Percentiles rank a stretch among this genome's conserved stretches.
These are phyloP conservation scores for Benitochromis conjunctus DNA, from an alignment of 2,113 vertebrate genomes.

Conservation along the genomic window DNA sequence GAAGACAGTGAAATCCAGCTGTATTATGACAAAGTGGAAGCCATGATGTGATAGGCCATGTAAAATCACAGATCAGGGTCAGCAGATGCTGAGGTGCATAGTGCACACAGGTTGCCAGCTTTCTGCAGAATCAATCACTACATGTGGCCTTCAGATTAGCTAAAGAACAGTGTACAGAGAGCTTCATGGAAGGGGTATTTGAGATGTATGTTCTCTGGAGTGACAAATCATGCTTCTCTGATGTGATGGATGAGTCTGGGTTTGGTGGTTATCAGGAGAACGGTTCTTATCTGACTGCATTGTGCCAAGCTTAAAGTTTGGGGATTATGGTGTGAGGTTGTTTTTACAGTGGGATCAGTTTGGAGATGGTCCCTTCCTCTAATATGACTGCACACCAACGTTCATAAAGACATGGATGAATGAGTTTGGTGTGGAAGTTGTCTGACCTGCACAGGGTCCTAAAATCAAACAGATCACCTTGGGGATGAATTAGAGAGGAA, in stretches of 20 bases:
- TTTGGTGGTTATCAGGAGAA: background rate
- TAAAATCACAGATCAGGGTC: background rate
- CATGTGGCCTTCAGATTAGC: background rate
- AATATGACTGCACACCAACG: background rate
- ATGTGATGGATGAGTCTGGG: background rate
- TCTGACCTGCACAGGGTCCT: background rate
- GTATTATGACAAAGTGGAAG: no score
- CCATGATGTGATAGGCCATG: background rate
- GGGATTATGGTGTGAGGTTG: background rate
- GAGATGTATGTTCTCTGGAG: background rate
- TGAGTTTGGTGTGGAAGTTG: background rate
- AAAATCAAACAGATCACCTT: background rate
- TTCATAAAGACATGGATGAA: background rate
- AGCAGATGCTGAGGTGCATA: background rate
- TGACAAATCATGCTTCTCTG: background rate
- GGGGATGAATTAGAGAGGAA: background rate
- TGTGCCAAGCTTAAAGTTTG: background rate
- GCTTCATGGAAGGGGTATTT: background rate
- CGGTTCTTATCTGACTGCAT: background rate
- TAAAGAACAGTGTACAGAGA: background rate
- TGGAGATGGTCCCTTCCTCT: background rate
- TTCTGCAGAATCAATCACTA: background rate
- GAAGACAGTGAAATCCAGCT: background rate
- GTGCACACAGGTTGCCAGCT: background rate
- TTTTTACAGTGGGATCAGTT: background rate